Percentiles rank a stretch among this genome's conserved stretches.
These are phyloP conservation scores for Siphonodentalium dalli DNA, from an alignment of 2,888 invertebrate genomes.

Conservation along the genomic window DNA sequence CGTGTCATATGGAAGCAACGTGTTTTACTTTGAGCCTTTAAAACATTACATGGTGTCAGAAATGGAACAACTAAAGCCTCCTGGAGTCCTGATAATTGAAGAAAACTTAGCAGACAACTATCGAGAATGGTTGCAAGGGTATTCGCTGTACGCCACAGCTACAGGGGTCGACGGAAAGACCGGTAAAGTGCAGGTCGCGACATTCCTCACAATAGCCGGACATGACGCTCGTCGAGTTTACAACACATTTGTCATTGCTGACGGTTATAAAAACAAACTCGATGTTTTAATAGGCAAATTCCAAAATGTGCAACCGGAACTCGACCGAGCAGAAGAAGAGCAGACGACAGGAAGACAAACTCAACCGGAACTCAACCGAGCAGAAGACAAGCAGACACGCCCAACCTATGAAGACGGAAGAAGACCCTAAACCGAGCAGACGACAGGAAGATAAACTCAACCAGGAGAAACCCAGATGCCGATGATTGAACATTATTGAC, in stretches of 20 bases:
- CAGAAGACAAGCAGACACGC: too few species aligned
- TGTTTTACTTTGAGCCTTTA: too few species aligned
- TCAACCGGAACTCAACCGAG: too few species aligned
- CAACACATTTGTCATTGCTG: conserved; percentile 9
- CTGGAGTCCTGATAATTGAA: conserved; percentile 2
- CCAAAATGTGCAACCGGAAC: neutral
- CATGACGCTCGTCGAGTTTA: conserved; percentile 7
- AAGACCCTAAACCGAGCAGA: too few species aligned
- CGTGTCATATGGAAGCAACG: too few species aligned
- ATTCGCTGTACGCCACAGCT: conserved; percentile 1
- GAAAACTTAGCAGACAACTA: conserved; percentile 10
- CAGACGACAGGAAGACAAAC: too few species aligned
- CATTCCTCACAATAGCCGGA: conserved; percentile 11
- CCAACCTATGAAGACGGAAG: too few species aligned
- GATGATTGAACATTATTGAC: too few species aligned
- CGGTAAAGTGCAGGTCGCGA: conserved; percentile 13
- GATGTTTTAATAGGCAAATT: conserved; percentile 2
- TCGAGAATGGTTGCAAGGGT: conserved; percentile 14
- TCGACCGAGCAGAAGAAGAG: too few species aligned
- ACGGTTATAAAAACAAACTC: neutral
- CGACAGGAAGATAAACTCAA: too few species aligned
- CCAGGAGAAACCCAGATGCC: too few species aligned
- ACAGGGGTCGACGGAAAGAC: conserved; percentile 13
- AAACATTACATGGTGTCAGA: conserved; percentile 17
- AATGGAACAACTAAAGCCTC: conserved; percentile 18